Evolutionary conservation across 2,888 invertebrate species (phyloP), one percentile per base, ranked within the genome.

Genomic region (Sesamia inferens): DNA sequence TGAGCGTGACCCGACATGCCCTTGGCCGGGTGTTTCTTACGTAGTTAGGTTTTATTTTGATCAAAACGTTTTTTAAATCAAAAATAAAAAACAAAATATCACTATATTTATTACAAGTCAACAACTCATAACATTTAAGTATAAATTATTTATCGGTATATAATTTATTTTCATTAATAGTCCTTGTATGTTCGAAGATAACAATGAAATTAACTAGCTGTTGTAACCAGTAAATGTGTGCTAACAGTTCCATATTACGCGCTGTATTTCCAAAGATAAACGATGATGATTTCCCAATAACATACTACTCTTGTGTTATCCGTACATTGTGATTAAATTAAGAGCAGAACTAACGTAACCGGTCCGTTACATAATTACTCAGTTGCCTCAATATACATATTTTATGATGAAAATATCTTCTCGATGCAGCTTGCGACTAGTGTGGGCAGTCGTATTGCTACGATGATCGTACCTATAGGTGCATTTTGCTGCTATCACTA

Each of bases 131-230:
- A 42, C 24, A 54, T 48, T 69, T 71, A 47, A 6, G 31, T 11
- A 42, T 55, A 70, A 24, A 64, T 48, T 48, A 64, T 48, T 48
- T 31, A 24, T 44, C 4, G 13, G 24, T 44, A 31, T 31, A 54
- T 71, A 48, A 31, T 74, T 72, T 74, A 72, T 74, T 74, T 44
- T 16, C 74, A 74, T 72, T 44, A 44, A 74, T 61, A 44, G 22
- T 58, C 74, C n/a, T 74, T 24, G 22, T 31, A 44, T n/a, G 42
- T 74, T 48, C 19, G 42, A 24, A 16, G 42, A 24, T 44, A 58
- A 74, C 24, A 59, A 71, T 74, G 5, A 59, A 51, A 74, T 44
- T 51, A 44, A 24, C 14, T 51, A 74, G 11, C 51, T 74, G n/a
- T 10, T 51, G 31, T 10, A 48, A 19, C 31, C 14, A 14, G 19